Conservation (phyloP, 2,888 invertebrate genomes). For the Hetaerina titia region DNA sequence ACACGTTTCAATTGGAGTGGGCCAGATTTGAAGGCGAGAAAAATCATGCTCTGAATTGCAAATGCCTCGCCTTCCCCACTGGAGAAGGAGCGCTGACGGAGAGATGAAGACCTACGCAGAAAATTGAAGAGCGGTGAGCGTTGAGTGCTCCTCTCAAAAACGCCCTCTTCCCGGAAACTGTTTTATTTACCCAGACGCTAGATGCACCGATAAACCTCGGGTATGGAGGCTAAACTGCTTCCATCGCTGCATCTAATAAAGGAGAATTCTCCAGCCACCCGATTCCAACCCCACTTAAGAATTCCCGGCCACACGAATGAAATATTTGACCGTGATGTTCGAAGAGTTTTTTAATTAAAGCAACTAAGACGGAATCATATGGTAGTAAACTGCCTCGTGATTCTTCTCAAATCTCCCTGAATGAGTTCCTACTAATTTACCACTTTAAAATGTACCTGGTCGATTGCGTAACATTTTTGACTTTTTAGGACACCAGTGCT, state of each 20-base stretch:
- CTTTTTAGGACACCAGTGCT: too few relatives aligned
- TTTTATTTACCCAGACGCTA: slow-evolving; percentile 3
- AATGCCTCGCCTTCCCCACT: not conserved
- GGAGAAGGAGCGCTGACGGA: not conserved
- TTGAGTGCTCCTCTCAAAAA: not conserved
- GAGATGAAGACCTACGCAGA: slow-evolving; percentile 35
- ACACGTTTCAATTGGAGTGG: slow-evolving; percentile 11
- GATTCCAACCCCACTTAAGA: not conserved
- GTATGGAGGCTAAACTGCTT: not conserved
- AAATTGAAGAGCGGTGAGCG: not conserved
- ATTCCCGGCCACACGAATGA: not conserved
- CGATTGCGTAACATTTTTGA: too few relatives aligned
- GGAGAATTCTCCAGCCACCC: not conserved
- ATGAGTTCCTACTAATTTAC: too few relatives aligned
- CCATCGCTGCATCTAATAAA: not conserved
- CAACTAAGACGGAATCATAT: too few relatives aligned
- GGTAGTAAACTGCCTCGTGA: too few relatives aligned
- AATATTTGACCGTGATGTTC: not conserved
- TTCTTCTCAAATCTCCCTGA: too few relatives aligned
- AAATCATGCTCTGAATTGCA: slow-evolving; percentile 25
- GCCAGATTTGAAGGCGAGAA: slow-evolving; percentile 16
- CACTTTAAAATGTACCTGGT: too few relatives aligned
- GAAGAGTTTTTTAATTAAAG: not conserved
- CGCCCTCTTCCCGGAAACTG: not conserved
- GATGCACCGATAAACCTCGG: not conserved